A percentile compares a stretch with the other conserved stretches of the same genome.
These are phyloP conservation scores for Enteromius radiatus DNA, from an alignment of 2,797 vertebrate genomes.

Conservation along the genomic window DNA sequence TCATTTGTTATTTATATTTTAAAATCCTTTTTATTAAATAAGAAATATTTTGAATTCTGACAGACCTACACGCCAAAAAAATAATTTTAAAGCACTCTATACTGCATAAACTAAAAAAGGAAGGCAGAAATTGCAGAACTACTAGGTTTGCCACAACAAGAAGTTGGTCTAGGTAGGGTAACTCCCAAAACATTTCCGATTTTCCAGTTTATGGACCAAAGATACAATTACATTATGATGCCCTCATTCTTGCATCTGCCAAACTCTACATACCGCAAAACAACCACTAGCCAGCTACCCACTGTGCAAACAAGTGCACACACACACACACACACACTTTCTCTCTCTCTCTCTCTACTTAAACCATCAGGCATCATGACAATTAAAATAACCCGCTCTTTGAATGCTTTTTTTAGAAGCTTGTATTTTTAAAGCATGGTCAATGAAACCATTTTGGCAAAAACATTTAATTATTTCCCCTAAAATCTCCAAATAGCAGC, in stretches of 20 bases:
- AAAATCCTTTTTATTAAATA: not conserved
- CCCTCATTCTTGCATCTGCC: constrained; percentile 14
- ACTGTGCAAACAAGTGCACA: constrained; percentile 42
- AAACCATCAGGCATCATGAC: constrained; percentile 53
- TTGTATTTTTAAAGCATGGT: constrained; percentile 67
- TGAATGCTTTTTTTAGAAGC: constrained; percentile 56
- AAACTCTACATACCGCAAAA: constrained; percentile 37
- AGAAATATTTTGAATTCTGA: not conserved
- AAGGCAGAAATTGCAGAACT: constrained; percentile 10
- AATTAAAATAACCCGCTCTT: constrained; percentile 57
- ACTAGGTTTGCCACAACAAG: constrained; percentile 31
- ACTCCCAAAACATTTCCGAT: constrained; percentile 30
- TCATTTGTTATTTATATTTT: not conserved
- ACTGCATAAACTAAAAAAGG: constrained; percentile 8
- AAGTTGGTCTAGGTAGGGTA: constrained; percentile 19
- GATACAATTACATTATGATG: constrained; percentile 42
- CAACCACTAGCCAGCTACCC: constrained; percentile 23
- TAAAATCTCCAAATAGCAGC: constrained; percentile 66
- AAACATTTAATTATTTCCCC: constrained; percentile 58
- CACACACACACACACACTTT: constrained; percentile 28
- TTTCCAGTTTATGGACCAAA: constrained; percentile 40
- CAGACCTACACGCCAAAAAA: not conserved
- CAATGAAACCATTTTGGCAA: constrained; percentile 62
- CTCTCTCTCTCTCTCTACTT: not conserved
- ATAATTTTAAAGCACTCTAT: not conserved